Base-by-base conservation (phyloP, 2,888 invertebrate genomes). In the Apantesis nais region DNA sequence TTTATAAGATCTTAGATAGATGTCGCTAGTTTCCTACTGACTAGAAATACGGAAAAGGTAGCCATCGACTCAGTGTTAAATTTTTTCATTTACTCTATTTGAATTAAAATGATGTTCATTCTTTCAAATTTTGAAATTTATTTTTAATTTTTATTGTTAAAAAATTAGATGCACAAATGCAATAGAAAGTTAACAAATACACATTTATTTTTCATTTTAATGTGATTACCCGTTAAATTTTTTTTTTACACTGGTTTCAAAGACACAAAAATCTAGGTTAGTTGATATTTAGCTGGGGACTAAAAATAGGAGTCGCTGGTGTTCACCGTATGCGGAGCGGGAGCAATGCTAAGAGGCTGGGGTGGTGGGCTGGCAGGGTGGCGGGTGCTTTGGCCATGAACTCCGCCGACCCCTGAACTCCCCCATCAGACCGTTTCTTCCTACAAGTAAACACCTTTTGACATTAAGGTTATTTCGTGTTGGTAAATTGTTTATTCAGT, bases 301-400 rank as follows among this genome's bases (percentile, higher is more conserved):
- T 90, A 90, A 89, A 92, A 90, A 92, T 92, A 93, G 88, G 78
- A 82, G 72, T 77, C n/a, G 66, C 71, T 77, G 78, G 82, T 77
- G 61, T 44, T 77, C 60, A 78, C 72, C 66, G 76, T 74, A 80
- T 84, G 83, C 76, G 77, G 82, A 72, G 73, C 78, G 78, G 79
- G 78, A 76, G 7, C 12, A 31, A 75, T 39, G 12, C 34, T 19
- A 2, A 14, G 62, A 29, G 12, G 78, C 72, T 74, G 77, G 74
- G 80, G 75, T 75, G 76, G 73, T 70, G 64, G 73, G 71, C 75
- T 73, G 75, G 78, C 69, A 64, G 73, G 71, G 77, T 74, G 74
- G 78, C 76, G 78, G 80, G 81, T 75, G 79, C 75, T 75, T 80
- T 85, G 92, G 90, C 94, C 94, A 89, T 95, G 94, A 95, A 94